Evolutionary conservation across 2,888 invertebrate genomes (phyloP).

Genomic region (Galerucella nymphaeae): DNA sequence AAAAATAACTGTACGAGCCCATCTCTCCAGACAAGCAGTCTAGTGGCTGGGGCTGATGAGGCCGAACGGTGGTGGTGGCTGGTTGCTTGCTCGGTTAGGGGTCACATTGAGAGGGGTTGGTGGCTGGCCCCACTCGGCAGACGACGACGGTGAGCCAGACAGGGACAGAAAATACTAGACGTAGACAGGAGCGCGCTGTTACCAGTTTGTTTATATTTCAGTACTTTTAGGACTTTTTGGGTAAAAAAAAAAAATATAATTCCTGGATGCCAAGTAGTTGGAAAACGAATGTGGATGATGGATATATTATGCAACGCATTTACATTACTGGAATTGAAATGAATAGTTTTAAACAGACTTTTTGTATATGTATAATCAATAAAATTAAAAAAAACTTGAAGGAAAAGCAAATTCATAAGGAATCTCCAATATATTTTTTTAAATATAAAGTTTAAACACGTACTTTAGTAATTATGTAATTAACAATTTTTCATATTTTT

Average conservation of each 20-base stretch:
- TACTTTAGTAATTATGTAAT: neutral
- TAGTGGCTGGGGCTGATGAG: constrained; percentile 29
- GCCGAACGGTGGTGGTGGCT: constrained; percentile 36
- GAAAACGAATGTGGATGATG: neutral
- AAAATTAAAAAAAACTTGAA: too few relatives aligned
- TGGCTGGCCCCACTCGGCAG: constrained; percentile 40
- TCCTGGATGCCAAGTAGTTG: neutral
- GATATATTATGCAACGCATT: neutral
- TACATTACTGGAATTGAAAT: neutral
- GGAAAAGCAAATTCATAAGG: too few relatives aligned
- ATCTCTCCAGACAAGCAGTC: constrained; percentile 35
- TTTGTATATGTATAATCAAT: too few relatives aligned
- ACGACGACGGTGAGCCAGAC: constrained; percentile 14
- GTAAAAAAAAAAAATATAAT: neutral
- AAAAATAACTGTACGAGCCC: constrained; percentile 30
- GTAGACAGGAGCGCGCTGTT: constrained; percentile 13
- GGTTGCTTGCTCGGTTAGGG: constrained; percentile 47
- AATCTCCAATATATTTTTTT: neutral
- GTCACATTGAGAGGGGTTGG: constrained; percentile 53
- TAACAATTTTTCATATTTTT: neutral
- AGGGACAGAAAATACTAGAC: constrained; percentile 6
- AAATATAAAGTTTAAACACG: neutral
- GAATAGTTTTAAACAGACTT: neutral
- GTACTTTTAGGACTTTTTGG: neutral
- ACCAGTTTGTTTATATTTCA: neutral